Base-by-base conservation (phyloP, 1,140 invertebrate species). In the Ephestia elutella region DNA sequence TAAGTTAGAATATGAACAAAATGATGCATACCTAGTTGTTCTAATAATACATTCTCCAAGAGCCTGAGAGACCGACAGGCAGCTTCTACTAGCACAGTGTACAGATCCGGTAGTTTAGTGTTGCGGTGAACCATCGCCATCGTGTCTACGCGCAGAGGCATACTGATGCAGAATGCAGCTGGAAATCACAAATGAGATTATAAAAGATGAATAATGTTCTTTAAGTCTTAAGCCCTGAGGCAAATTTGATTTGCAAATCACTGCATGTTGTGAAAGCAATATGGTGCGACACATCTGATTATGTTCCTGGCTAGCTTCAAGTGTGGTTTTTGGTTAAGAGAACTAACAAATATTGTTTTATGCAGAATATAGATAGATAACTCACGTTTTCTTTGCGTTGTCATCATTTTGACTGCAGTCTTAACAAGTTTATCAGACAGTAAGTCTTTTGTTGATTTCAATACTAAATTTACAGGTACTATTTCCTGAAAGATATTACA, bases 11-110 rank as follows among this genome's bases (percentile, higher is more conserved):
- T n/a, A n/a, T n/a, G n/a, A n/a, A 50, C 10, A 50, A 20, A 3
- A 35, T 19, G 54, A 30, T 50, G 30, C 54, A 20, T 82, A 75
- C 90, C 77, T 55, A 90, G 74, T 83, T 92, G 90, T 63, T 90
- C 87, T 49, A 91, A 78, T 20, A 94, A 81, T 18, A 90, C 91
- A 63, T 89, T 87, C 68, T 93, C 91, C 62, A 93, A 89, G 48
- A 94, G 79, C 63, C 90, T 90, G 28, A 95, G 86, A 57, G 93
- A 92, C 35, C 93, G 89, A 70, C 93, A 93, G 50, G 93, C 90
- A 62, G 93, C 92, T 78, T 94, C 93, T 5, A 95, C 92, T 7
- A 95, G 82, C 61, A 94, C 92, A 66, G 92, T 92, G 74, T 95
- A 94, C 0, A 95, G 71, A 17, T 92, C 90, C 60, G 89, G 80